These are phyloP conservation scores for Hydractinia echinata DNA, from an alignment of 30 jellyfish, hydroid and myxozoan species.

Conservation along the genomic window DNA sequence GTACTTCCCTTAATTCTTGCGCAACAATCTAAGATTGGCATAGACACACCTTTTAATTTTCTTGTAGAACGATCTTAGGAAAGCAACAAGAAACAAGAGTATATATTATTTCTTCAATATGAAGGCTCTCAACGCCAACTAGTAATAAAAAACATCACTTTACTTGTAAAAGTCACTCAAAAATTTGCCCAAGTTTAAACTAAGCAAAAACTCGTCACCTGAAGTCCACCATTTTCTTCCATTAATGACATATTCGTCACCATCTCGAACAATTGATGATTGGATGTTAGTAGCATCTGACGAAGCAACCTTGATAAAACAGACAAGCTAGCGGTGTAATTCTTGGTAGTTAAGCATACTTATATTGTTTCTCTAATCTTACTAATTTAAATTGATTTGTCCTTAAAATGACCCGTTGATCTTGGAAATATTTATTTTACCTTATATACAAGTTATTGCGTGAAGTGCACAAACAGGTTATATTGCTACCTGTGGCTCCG, in stretches of 20 bases:
- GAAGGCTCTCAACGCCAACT: not conserved
- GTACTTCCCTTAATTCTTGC: no score
- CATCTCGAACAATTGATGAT: slow-evolving; percentile 67
- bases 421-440: no score
- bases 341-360: not conserved
- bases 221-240: slow-evolving; percentile 97
- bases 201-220: slow-evolving; percentile 31
- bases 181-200: not conserved
- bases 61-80: not conserved
- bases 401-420: no score
- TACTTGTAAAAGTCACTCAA: not conserved
- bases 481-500: slow-evolving; percentile 66
- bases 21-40: no score
- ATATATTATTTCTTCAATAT: not conserved
- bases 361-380: no score
- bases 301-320: slow-evolving; percentile 71
- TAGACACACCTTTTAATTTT: no score
- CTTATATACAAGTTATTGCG: no score
- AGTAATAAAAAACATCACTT: not conserved
- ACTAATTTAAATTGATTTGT: no score
- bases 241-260: slow-evolving; percentile 77
- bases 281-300: slow-evolving; percentile 93
- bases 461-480: not conserved
- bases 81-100: not conserved
- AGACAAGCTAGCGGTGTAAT: not conserved